These are phyloP conservation scores for Drosophila ironensis DNA, from an alignment of 1,140 invertebrate species.

Conservation along the genomic window DNA sequence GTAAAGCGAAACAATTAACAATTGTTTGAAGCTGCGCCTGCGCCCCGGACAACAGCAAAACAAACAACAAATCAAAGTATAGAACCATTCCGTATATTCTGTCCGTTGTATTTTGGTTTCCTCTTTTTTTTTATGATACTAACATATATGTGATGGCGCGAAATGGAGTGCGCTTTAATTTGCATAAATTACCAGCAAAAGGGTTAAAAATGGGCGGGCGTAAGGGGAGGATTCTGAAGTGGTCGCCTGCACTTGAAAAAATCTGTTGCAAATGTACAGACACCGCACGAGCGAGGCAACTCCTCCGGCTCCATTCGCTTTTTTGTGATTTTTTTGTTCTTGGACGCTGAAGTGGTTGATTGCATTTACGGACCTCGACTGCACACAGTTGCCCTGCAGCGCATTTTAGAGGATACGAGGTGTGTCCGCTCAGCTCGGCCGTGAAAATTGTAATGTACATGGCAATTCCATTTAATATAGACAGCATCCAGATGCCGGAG, in stretches of 20 bases:
- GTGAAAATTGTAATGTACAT: conserved; percentile 72
- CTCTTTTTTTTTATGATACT: neutral
- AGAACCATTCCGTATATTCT: conserved; percentile 25
- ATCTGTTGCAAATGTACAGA: conserved; percentile 70
- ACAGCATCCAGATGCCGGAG: conserved; percentile 51
- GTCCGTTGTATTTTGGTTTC: conserved; percentile 23
- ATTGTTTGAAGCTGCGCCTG: conserved; percentile 72
- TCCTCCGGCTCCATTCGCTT: conserved; percentile 30
- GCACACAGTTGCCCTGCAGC: conserved; percentile 50
- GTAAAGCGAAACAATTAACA: conserved; percentile 71
- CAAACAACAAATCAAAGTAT: conserved; percentile 61
- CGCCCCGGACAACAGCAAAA: conserved; percentile 69
- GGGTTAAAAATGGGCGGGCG: conserved; percentile 46
- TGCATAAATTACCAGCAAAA: conserved; percentile 69
- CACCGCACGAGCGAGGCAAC: conserved; percentile 48
- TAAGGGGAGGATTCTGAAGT: conserved; percentile 53
- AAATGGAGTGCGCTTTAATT: conserved; percentile 79
- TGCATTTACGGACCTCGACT: conserved; percentile 59
- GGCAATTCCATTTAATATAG: conserved; percentile 70
- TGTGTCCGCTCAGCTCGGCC: conserved; percentile 73
- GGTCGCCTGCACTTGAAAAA: conserved; percentile 60
- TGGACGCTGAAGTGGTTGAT: conserved; percentile 65
- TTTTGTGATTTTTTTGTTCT: conserved; percentile 39
- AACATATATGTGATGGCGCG: conserved; percentile 58
- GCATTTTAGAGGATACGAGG: conserved; percentile 40